A percentile compares a stretch with the other conserved stretches of the same genome.
Conservation (phyloP, 2,113 vertebrate species). For the Leucosticte australis region DNA sequence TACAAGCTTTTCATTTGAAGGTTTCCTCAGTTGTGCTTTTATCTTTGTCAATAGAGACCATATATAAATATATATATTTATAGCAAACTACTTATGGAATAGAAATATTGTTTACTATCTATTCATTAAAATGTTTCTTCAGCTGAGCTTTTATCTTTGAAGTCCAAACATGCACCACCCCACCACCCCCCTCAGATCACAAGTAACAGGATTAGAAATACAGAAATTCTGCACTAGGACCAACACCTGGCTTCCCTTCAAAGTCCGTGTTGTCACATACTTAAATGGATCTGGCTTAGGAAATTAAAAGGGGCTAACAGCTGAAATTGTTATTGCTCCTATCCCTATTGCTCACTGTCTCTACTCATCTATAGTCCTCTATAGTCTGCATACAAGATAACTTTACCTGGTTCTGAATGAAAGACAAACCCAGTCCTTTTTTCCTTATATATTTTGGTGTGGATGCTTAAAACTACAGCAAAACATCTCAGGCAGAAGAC, state of each 20-base stretch:
- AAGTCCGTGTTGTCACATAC: neutral
- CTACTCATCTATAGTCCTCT: neutral
- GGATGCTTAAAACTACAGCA: neutral
- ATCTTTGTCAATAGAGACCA: neutral
- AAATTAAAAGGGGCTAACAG: neutral
- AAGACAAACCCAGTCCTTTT: neutral
- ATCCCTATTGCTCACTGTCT: neutral
- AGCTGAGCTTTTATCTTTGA: neutral
- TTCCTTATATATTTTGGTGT: neutral
- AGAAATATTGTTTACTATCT: neutral
- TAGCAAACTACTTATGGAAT: neutral
- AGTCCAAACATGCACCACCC: neutral
- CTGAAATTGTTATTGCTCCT: neutral
- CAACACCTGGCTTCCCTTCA: neutral
- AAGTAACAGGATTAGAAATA: neutral
- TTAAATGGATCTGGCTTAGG: neutral
- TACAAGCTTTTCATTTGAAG: neutral
- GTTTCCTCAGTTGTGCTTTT: neutral
- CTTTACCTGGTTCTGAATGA: neutral
- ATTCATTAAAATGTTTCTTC: neutral
- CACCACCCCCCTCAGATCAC: neutral
- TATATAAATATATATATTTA: neutral
- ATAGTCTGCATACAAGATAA: neutral
- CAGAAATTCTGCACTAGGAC: neutral
- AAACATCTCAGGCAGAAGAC: neutral